Base-by-base conservation (phyloP, 2,113 vertebrate genomes). In the Pseudorhombus dupliciocellatus region DNA sequence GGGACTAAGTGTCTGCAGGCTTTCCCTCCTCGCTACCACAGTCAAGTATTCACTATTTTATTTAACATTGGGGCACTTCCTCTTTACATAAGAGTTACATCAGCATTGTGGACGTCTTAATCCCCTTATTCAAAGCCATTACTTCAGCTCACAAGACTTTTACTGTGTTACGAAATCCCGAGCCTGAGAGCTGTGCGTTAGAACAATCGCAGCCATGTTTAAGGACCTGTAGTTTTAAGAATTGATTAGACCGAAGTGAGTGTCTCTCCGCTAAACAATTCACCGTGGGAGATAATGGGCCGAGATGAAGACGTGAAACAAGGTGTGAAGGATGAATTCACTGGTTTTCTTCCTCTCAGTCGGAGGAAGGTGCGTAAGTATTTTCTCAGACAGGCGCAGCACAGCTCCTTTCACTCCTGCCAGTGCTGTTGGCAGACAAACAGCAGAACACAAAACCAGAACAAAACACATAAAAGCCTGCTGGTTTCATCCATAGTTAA, bases 391-490 rank as follows among this genome's bases (percentile, higher is more conserved):
- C 71, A 73, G 74, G 71, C 71, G 31, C 44, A 63, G 59, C 40
- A 61, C 44, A 81, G 55, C 42, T 73, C 67, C 70, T 83, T 75
- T 46, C 66, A 66, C 50, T 64, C 34, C 73, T 86, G 82, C 86
- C 89, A 89, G 58, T 20, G 24, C 56, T 78, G 63, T 72, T 87
- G 86, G 86, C 87, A 86, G 70, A 70, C 28, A 58, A 79, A 76
- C 70, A 84, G 75, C 78, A 54, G 18, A 80, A 73, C 66, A 79
- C 59, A 79, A 78, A 83, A 80, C 63, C 73, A 80, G 70, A 86
- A 75, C 75, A 86, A 81, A 89, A 85, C 76, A 76, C 84, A 84
- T 85, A 74, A 81, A 84, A 60, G 73, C 73, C 74, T 64, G 63
- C 66, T 74, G 62, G 72, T 79, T 82, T 81, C 74, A 83, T 77